phyloP scores from a whole-genome alignment of 2,888 invertebrate genomes.

The Brachyptera risi region DNA sequence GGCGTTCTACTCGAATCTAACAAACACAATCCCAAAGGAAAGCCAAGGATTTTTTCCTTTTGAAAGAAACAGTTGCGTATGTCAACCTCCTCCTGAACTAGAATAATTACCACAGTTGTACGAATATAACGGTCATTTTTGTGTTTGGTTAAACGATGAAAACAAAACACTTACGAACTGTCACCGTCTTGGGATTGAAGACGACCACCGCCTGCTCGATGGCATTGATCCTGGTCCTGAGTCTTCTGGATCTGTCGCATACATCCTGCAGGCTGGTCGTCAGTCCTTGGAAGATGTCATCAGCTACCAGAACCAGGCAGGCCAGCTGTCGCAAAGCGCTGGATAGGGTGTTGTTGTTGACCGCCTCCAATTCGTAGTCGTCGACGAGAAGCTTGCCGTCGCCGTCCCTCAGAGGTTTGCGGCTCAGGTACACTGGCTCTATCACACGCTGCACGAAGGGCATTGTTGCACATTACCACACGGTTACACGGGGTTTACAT shows the following conservation, averaged over 20 bases:
- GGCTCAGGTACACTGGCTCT: constrained; percentile 75
- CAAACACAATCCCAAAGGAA: too few species aligned
- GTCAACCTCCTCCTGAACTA: too few species aligned
- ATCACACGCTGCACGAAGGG: constrained; percentile 83
- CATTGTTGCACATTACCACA: too few species aligned
- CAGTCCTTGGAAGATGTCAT: constrained; percentile 81
- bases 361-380: constrained; percentile 78
- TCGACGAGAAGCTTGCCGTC: constrained; percentile 56
- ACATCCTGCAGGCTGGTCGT: constrained; percentile 70
- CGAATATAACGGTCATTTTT: too few species aligned
- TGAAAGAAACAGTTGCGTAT: too few species aligned
- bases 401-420: constrained; percentile 46
- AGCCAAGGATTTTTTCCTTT: too few species aligned
- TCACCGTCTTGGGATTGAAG: constrained; percentile 83
- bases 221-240: constrained; percentile 64
- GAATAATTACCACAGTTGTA: too few species aligned
- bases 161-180: constrained; percentile 80
- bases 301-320: constrained; percentile 74
- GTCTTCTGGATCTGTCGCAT: constrained; percentile 65
- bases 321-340: constrained; percentile 82
- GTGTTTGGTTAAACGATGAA: too few species aligned
- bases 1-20: too few species aligned
- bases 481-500: too few species aligned
- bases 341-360: constrained; percentile 81
- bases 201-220: constrained; percentile 67